A percentile compares a stretch with the other conserved stretches of the same genome.
Evolutionary conservation across 2,113 vertebrate species (phyloP).

Genomic region (Ailurus styani): DNA sequence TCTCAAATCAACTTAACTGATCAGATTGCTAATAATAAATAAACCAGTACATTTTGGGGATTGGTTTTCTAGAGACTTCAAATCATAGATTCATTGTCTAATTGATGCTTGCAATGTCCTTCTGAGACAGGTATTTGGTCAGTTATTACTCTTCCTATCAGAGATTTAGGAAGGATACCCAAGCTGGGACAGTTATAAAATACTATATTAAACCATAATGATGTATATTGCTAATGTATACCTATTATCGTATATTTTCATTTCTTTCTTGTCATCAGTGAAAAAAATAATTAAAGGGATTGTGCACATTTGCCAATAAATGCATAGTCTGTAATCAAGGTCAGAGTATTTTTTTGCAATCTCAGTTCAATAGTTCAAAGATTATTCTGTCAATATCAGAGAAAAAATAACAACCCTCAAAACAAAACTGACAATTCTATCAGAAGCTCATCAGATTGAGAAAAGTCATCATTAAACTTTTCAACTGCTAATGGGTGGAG

Average conservation of each 20-base stretch:
- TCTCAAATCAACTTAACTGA: neutral
- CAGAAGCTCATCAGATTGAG: neutral
- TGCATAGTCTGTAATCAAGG: neutral
- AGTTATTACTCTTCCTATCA: neutral
- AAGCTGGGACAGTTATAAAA: neutral
- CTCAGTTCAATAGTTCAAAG: neutral
- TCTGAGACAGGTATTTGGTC: neutral
- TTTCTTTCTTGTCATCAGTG: neutral
- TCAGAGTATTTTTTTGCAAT: neutral
- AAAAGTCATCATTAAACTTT: neutral
- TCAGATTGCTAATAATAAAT: neutral
- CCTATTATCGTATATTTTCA: neutral
- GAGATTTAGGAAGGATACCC: neutral
- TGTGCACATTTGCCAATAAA: neutral
- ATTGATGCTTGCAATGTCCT: neutral
- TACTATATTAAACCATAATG: neutral
- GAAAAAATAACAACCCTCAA: neutral
- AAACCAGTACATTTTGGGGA: neutral
- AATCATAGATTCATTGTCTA: neutral
- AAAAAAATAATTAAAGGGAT: neutral
- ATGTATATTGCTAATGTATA: neutral
- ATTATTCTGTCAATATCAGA: neutral
- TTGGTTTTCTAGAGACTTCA: neutral
- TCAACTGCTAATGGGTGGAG: neutral
- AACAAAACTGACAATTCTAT: neutral